Base-by-base conservation (phyloP, 2,797 vertebrate species). In the Orestias chungarensis region DNA sequence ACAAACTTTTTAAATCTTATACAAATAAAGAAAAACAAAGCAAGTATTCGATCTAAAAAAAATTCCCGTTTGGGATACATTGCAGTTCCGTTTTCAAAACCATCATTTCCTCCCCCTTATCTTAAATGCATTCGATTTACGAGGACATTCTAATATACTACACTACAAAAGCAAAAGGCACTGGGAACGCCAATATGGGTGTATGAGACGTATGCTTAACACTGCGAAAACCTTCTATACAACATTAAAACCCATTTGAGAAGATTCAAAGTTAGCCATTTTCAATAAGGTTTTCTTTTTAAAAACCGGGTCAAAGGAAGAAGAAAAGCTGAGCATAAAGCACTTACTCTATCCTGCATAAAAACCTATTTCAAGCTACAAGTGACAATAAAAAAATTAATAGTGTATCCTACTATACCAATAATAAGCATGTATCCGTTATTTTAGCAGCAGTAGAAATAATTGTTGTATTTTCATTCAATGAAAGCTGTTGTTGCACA, bases 21-120 rank as follows among this genome's bases (percentile, higher is more conserved):
- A 80, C 33, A 84, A 83, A 85, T 55, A 84, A 82, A 88, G 73
- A 61, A 66, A 70, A 66, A 71, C 82, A 80, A 76, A 35, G 49
- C n/a, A n/a, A n/a, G n/a, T n/a, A n/a, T n/a, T n/a, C n/a, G n/a
- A n/a, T n/a, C n/a, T n/a, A n/a, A n/a, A n/a, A n/a, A n/a, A n/a
- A n/a, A 67, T 59, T 52, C 66, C 61, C n/a, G 9, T 44, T 66
- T n/a, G 64, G 52, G 71, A 76, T 67, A 23, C 25, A 76, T 14
- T 17, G 6, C 42, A 12, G 71, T 6, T 3, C 23, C 25, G 3
- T 50, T 47, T 12, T 14, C 35, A 62, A n/a, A n/a, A 6, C 20
- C 3, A 1, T n/a, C 20, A 33, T 20, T 20, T 59, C 31, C 31
- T 57, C 29, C 29, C 18, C 27, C 31, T 27, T 10, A 55, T 31